Evolutionary conservation across 2,113 vertebrate genomes (phyloP).

Genomic region (Trichechus manatus): DNA sequence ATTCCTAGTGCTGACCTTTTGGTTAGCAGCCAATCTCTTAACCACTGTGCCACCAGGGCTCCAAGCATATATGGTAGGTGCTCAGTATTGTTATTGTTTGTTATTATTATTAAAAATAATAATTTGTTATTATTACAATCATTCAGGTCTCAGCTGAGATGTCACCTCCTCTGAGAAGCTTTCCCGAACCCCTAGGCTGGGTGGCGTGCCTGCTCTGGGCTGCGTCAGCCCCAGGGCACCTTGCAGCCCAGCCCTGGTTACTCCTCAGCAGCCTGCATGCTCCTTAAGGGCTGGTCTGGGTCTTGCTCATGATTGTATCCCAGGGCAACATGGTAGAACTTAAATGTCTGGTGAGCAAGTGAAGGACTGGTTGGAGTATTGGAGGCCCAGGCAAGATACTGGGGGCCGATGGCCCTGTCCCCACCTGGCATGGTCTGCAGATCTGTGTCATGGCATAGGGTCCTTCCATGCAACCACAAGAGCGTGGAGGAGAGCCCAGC

Average conservation of each 20-base stretch:
- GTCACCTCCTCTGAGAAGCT: background rate
- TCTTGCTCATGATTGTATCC: background rate
- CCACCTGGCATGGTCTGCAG: background rate
- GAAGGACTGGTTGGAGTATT: background rate
- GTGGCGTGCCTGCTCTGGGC: background rate
- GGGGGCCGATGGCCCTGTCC: too few species aligned
- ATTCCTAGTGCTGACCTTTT: too few species aligned
- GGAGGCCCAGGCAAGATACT: background rate
- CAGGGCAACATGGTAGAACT: background rate
- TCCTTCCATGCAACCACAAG: background rate
- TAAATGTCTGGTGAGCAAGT: background rate
- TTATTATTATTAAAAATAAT: background rate
- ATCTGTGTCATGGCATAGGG: background rate
- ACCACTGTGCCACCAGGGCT: too few species aligned
- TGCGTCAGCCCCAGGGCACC: background rate
- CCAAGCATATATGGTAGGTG: background rate
- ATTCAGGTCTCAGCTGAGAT: background rate
- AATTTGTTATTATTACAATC: background rate
- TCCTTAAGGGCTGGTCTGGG: background rate
- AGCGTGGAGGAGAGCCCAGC: background rate
- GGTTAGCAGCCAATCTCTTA: too few species aligned
- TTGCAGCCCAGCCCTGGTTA: background rate
- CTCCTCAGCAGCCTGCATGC: background rate
- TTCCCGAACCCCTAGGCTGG: background rate
- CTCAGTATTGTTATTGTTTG: background rate